Percentiles rank a stretch among this genome's conserved stretches.
These are phyloP conservation scores for Typhlichthys subterraneus DNA, from an alignment of 2,797 vertebrate species.

Conservation along the genomic window DNA sequence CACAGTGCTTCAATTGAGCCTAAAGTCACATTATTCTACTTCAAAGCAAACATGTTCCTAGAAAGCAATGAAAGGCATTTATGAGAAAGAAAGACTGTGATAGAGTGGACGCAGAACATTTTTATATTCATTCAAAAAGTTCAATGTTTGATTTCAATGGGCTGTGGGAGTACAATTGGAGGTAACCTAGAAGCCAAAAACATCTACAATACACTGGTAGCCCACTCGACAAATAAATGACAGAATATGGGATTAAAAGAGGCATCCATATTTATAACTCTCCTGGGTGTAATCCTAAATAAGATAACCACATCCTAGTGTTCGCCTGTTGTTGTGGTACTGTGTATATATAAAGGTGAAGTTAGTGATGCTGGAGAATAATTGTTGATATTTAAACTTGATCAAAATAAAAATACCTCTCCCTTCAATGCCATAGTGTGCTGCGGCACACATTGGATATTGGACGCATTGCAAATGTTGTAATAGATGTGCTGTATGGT, in stretches of 20 bases:
- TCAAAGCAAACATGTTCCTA: conserved; percentile 12
- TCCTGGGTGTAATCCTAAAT: conserved; percentile 1
- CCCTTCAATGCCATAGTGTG: neutral
- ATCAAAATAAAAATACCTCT: neutral
- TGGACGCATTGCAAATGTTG: too few relatives aligned
- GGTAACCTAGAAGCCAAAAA: conserved; percentile 42
- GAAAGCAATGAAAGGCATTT: conserved; percentile 45
- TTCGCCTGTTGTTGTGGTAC: too few relatives aligned
- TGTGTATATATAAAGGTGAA: neutral
- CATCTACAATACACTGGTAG: conserved; percentile 26
- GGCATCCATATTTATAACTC: neutral
- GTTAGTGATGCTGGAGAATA: too few relatives aligned
- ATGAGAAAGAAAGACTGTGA: conserved; percentile 34
- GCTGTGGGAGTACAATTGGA: conserved; percentile 35
- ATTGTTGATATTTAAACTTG: too few relatives aligned
- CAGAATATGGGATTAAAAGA: conserved; percentile 7
- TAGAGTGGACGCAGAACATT: conserved; percentile 39
- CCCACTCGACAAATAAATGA: conserved; percentile 20
- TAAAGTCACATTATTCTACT: neutral
- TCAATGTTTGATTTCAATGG: conserved; percentile 54
- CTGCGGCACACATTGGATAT: too few relatives aligned
- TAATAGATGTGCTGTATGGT: too few relatives aligned
- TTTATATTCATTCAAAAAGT: conserved; percentile 52
- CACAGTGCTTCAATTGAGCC: neutral
- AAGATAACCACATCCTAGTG: neutral